Conservation (phyloP, 2,888 invertebrate genomes). For the Diplolepis rosae region DNA sequence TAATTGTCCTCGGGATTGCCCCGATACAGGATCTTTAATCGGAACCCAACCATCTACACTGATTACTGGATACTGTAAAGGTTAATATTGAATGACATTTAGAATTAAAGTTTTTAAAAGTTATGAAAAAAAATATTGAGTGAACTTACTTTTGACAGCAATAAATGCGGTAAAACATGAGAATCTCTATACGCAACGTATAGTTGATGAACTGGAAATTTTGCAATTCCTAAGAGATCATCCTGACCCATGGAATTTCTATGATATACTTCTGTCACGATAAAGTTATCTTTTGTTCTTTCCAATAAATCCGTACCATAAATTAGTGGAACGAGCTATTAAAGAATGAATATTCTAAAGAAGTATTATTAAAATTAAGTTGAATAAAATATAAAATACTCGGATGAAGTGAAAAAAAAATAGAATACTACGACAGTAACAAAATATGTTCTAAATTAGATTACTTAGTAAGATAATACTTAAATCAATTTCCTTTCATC, state of each 20-base stretch:
- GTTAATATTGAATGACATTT: not conserved
- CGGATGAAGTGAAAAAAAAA: not conserved
- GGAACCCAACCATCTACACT: conserved; percentile 78
- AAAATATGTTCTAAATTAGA: no score
- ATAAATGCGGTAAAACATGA: conserved; percentile 75
- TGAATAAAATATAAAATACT: not conserved
- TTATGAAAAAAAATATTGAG: conserved; percentile 1
- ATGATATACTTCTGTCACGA: conserved; percentile 76
- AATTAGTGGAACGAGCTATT: conserved; percentile 76
- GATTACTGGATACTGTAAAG: conserved; percentile 77
- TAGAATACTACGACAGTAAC: no score
- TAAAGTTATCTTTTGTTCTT: conserved; percentile 76
- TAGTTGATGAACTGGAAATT: conserved; percentile 78
- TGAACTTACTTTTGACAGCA: conserved; percentile 75
- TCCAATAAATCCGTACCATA: conserved; percentile 76
- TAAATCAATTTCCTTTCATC: no score
- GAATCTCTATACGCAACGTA: conserved; percentile 78
- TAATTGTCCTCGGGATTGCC: conserved; percentile 75
- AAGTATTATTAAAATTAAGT: not conserved
- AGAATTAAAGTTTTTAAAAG: no score
- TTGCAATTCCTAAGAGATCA: conserved; percentile 75
- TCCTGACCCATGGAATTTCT: conserved; percentile 67
- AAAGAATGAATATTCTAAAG: conserved; percentile 38
- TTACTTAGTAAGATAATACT: no score
- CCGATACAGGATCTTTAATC: conserved; percentile 73